These are phyloP conservation scores for Hydropotes inermis DNA, from an alignment of 2,113 vertebrate genomes.

Conservation along the genomic window DNA sequence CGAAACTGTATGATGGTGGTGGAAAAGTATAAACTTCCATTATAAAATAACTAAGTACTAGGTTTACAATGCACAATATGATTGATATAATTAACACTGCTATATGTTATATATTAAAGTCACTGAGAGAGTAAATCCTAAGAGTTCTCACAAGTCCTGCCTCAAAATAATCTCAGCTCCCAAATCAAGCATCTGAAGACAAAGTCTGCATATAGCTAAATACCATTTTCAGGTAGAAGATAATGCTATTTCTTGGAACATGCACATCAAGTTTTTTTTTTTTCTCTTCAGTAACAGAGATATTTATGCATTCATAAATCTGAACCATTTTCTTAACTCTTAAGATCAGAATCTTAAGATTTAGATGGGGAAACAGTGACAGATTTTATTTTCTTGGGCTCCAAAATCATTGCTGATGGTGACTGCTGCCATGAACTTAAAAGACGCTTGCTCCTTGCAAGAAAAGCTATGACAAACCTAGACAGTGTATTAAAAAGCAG, in stretches of 20 bases:
- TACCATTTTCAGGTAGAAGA: not conserved
- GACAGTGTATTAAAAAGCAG: not conserved
- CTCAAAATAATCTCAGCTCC: not conserved
- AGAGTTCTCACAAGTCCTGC: not conserved
- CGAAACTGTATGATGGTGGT: not conserved
- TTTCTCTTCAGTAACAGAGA: not conserved
- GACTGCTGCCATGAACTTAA: not conserved
- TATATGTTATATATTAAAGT: not conserved
- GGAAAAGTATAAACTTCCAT: not conserved
- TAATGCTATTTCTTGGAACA: not conserved
- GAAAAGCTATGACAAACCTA: not conserved
- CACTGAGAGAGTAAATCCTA: not conserved
- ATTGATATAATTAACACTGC: not conserved
- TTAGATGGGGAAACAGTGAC: not conserved
- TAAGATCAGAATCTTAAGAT: not conserved
- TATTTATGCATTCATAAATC: not conserved
- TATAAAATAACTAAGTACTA: not conserved
- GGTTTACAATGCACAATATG: not conserved
- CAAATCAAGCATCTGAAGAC: not conserved
- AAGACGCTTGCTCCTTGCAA: not conserved
- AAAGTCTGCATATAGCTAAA: not conserved
- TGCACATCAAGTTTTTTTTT: not conserved
- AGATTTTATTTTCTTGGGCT: not conserved
- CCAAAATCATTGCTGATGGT: not conserved
- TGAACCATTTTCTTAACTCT: not conserved